Evolutionary conservation across 2,113 vertebrate genomes (phyloP), one percentile per base, ranked within the genome.

Genomic region (Nothocercus nigrocapillus): DNA sequence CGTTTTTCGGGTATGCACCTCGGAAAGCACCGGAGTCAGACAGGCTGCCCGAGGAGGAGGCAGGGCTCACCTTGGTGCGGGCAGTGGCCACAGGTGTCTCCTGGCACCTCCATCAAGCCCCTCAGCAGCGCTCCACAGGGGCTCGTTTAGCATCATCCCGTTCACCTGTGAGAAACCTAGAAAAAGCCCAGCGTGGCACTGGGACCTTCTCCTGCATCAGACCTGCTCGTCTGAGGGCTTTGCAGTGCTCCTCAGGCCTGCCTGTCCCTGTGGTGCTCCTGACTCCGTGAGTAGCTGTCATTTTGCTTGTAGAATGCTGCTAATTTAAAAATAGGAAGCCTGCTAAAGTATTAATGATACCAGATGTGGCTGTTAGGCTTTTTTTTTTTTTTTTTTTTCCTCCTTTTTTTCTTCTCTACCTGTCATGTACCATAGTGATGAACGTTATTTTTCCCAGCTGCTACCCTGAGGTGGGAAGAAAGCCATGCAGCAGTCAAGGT

Each of bases 261-360:
- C 72, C 82, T 91, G 89, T 70, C 90, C 72, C 5, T 88, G 90
- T 90, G 58, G 47, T 64, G 88, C 79, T 85, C 13, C 34, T 40
- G 88, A 62, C 77, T 11, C 81, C 13, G 34, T 34, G 86, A 96
- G 95, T 80, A 92, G 82, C 96, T 97, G 93, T 97, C 89, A 90
- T 89, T 94, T 92, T 95, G 89, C 91, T 86, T 88, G 82, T 85
- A 90, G 93, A 95, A 89, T 66, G 90, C 54, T 96, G 87, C 90
- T 92, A 95, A 93, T 96, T 94, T 97, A 95, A 86, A 97, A 92
- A 96, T 93, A 90, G 88, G 86, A 96, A 94, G 58, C 91, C 93
- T 95, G 92, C 92, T 94, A 49, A 95, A 97, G 96, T 94, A 97
- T 97, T 96, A 94, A 97, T 95, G 95, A 96, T 94, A 94, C 91